Evolutionary conservation across 2,797 vertebrate species (phyloP).

Genomic region (Gallinago stenura): DNA sequence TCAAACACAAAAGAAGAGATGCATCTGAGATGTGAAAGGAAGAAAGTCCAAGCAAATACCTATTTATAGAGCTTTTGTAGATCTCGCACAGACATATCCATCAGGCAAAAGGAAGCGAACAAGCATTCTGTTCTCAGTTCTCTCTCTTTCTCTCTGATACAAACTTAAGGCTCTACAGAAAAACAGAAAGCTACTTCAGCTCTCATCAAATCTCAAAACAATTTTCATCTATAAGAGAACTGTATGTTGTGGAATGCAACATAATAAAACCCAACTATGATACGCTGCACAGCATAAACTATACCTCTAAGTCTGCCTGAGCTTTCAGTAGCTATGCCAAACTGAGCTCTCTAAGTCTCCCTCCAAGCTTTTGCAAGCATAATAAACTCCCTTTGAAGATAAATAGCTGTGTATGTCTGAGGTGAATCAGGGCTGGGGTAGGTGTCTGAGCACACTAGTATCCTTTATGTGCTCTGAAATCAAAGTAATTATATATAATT

Average conservation of each 20-base stretch:
- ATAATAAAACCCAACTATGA: background rate
- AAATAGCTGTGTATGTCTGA: background rate
- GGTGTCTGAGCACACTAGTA: background rate
- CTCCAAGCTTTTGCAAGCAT: background rate
- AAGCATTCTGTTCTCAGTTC: background rate
- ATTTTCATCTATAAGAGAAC: background rate
- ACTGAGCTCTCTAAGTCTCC: background rate
- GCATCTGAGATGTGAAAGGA: background rate
- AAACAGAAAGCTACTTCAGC: constrained; percentile 2
- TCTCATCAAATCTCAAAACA: constrained; percentile 22
- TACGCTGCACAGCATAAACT: background rate
- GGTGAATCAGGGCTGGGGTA: background rate
- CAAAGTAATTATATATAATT: background rate
- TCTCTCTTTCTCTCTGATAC: background rate
- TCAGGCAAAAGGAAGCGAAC: background rate
- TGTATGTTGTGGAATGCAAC: background rate
- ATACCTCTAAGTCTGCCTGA: background rate
- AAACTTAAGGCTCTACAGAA: constrained; percentile 1
- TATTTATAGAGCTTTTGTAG: background rate
- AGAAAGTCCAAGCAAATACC: background rate
- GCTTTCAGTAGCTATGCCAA: background rate
- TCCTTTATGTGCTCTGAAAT: background rate
- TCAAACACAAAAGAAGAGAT: background rate
- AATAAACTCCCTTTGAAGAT: background rate
- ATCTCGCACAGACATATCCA: background rate